A percentile compares a stretch with the other conserved stretches of the same genome.
Conservation (phyloP, 2,797 vertebrate species). For the Acomys russatus region DNA sequence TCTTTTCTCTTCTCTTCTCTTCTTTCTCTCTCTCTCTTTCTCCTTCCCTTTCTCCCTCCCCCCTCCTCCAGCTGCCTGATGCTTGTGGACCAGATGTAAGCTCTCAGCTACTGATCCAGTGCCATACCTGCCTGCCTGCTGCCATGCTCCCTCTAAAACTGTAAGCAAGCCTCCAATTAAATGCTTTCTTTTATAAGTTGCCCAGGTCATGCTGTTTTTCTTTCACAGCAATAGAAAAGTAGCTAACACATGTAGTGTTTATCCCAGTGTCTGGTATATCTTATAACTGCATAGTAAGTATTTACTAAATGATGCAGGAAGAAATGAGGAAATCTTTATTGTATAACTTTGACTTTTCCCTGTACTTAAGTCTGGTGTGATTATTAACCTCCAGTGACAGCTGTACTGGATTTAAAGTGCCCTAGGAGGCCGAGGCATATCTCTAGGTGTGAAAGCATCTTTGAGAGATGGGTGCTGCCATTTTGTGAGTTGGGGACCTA, state of each 20-base stretch:
- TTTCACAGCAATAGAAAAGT: background rate
- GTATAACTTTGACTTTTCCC: background rate
- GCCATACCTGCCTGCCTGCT: background rate
- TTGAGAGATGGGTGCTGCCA: background rate
- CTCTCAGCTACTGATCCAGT: background rate
- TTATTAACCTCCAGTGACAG: background rate
- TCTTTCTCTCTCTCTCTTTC: background rate
- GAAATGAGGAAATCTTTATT: background rate
- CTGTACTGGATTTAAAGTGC: background rate
- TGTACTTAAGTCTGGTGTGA: background rate
- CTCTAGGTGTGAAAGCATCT: background rate
- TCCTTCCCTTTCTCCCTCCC: accelerated
- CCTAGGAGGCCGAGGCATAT: background rate
- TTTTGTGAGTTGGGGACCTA: background rate
- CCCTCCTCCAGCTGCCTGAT: background rate
- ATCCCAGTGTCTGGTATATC: background rate
- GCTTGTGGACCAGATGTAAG: background rate
- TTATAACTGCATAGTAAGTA: background rate
- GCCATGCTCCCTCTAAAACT: background rate
- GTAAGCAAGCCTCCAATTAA: background rate
- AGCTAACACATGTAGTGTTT: background rate
- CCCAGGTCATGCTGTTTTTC: background rate
- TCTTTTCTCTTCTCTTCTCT: background rate
- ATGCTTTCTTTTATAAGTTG: background rate
- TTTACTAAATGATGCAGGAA: slow-evolving; percentile 16